Evolutionary conservation across 2,113 vertebrate genomes (phyloP).

Genomic region (Gorsachius goisagi): DNA sequence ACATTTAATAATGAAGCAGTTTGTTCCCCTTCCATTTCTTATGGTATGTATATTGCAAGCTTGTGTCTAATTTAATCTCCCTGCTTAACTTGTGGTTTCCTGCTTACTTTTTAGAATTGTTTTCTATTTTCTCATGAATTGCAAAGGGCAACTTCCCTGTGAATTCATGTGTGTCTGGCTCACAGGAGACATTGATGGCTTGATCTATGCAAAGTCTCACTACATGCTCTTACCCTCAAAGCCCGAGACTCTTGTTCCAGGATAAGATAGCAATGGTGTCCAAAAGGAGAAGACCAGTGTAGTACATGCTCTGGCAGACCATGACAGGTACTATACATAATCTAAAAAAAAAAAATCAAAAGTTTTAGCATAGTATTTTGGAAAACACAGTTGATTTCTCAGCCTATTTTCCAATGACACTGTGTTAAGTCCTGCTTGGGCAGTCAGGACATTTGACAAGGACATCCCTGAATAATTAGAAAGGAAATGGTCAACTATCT

Average conservation of each 20-base stretch:
- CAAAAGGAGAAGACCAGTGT: neutral
- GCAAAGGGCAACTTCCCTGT: neutral
- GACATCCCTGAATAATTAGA: neutral
- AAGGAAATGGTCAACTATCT: neutral
- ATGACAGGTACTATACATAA: neutral
- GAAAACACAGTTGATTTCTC: neutral
- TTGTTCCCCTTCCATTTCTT: neutral
- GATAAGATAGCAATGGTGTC: neutral
- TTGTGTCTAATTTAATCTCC: neutral
- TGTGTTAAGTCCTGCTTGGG: neutral
- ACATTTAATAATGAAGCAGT: neutral
- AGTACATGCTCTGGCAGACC: neutral
- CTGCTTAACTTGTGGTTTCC: neutral
- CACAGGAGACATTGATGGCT: neutral
- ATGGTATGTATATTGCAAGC: neutral
- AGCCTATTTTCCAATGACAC: neutral
- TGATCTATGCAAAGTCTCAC: neutral
- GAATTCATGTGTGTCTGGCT: neutral
- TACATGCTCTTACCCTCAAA: neutral
- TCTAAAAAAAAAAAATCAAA: neutral
- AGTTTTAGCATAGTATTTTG: neutral
- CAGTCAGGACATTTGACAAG: neutral
- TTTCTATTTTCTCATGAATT: neutral
- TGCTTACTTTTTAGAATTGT: neutral
- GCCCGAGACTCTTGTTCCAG: neutral